Percentiles rank a stretch among this genome's conserved stretches.
Conservation (phyloP, 2,888 invertebrate genomes). For the Limulus polyphemus region DNA sequence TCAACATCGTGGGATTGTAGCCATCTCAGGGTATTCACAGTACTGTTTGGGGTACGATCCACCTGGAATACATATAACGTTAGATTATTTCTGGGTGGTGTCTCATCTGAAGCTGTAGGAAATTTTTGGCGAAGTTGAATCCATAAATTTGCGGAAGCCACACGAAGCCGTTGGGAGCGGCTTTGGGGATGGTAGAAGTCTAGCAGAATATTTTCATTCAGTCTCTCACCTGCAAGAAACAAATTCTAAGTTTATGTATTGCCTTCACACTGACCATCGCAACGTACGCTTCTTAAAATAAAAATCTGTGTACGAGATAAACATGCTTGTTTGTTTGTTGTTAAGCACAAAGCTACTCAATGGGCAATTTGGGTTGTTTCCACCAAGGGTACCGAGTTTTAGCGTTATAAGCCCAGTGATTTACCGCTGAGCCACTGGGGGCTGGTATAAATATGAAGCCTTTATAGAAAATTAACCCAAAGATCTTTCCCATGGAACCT, state of each 20-base stretch:
- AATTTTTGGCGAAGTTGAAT: constrained; percentile 48
- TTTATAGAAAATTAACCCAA: too few relatives aligned
- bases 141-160: constrained; percentile 68
- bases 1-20: constrained; percentile 46
- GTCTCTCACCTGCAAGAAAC: constrained; percentile 53
- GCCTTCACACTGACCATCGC: background rate
- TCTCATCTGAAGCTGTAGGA: constrained; percentile 21
- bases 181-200: constrained; percentile 61
- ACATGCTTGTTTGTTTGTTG: too few relatives aligned
- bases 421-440: too few relatives aligned
- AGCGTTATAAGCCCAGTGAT: too few relatives aligned
- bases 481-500: too few relatives aligned
- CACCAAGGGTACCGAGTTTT: too few relatives aligned
- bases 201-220: constrained; percentile 70
- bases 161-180: constrained; percentile 47
- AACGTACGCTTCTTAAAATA: background rate
- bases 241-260: background rate
- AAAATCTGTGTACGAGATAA: too few relatives aligned
- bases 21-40: constrained; percentile 42
- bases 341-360: too few relatives aligned
- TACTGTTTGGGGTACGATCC: constrained; percentile 14
- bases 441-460: too few relatives aligned
- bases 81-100: background rate
- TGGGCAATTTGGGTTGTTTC: too few relatives aligned
- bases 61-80: constrained; percentile 61